A percentile compares a stretch with the other conserved stretches of the same genome.
phyloP scores from a whole-genome alignment of 2,888 invertebrate species.

The Agrypnus murinus region DNA sequence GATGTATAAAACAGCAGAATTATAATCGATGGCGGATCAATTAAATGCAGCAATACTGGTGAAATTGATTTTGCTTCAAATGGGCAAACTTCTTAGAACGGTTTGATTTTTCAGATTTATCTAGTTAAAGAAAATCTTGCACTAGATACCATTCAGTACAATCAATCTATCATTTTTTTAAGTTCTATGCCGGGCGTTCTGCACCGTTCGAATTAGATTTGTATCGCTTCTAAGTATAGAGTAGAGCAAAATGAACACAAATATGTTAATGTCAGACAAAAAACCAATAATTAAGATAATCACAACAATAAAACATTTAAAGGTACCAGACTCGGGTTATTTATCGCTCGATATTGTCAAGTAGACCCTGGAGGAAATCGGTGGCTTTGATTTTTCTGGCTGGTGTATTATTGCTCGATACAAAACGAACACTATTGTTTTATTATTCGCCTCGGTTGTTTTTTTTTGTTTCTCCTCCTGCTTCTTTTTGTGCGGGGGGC shows the following conservation, averaged over 20 bases:
- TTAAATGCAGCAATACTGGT: not conserved
- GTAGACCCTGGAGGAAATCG: conserved; percentile 61
- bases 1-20: conserved; percentile 19
- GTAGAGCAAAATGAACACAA: conserved; percentile 59
- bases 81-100: too few relatives aligned
- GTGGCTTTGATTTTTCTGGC: conserved; percentile 58
- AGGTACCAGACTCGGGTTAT: conserved; percentile 63
- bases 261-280: conserved; percentile 67
- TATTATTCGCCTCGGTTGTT: conserved; percentile 13
- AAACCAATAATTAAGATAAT: conserved; percentile 70
- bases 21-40: not conserved
- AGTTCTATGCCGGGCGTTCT: conserved; percentile 39
- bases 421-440: conserved; percentile 47
- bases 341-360: conserved; percentile 69
- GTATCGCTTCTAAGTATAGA: conserved; percentile 56
- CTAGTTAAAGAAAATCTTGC: too few relatives aligned
- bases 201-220: conserved; percentile 45
- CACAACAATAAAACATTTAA: conserved; percentile 67
- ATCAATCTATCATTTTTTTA: conserved; percentile 6
- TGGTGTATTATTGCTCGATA: conserved; percentile 29
- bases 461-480: too few relatives aligned
- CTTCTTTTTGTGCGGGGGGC: conserved; percentile 46
- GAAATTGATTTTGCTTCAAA: too few relatives aligned
- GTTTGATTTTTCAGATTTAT: too few relatives aligned
- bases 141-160: too few relatives aligned